A percentile compares a stretch with the other conserved stretches of the same genome.
These are phyloP conservation scores for Falco berigora DNA, from an alignment of 2,797 vertebrate genomes.

Conservation along the genomic window DNA sequence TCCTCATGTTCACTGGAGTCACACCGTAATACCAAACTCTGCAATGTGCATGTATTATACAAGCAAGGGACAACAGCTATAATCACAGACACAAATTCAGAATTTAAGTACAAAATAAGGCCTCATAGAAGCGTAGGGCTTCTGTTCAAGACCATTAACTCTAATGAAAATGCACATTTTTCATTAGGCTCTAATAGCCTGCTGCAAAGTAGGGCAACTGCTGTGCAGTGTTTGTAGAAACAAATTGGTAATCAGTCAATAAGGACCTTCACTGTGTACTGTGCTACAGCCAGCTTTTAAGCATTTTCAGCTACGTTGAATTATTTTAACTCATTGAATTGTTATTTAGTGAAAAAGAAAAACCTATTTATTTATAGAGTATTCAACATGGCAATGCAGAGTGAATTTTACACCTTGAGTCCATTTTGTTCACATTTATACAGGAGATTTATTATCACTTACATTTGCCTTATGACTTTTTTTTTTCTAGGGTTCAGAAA, in stretches of 20 bases:
- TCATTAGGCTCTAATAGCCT: conserved; percentile 66
- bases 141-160: conserved; percentile 66
- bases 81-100: not conserved
- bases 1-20: not conserved
- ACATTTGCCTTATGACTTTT: not conserved
- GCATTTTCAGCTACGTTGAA: conserved; percentile 45
- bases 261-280: conserved; percentile 34
- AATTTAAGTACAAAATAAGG: conserved; percentile 23
- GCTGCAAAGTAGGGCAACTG: conserved; percentile 57
- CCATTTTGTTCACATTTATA: not conserved
- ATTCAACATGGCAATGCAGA: not conserved
- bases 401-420: not conserved
- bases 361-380: conserved; percentile 58
- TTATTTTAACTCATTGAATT: conserved; percentile 61
- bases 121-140: not conserved
- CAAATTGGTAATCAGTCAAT: conserved; percentile 68
- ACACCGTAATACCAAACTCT: not conserved
- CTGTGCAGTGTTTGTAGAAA: conserved; percentile 69
- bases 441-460: conserved; percentile 15
- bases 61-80: not conserved
- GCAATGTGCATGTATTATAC: not conserved
- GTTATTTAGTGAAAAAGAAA: conserved; percentile 49
- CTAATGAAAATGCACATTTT: conserved; percentile 70
- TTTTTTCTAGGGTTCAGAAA: not conserved
- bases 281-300: conserved; percentile 55